Conservation (phyloP, 1,140 invertebrate species). For the Piezodorus guildinii region DNA sequence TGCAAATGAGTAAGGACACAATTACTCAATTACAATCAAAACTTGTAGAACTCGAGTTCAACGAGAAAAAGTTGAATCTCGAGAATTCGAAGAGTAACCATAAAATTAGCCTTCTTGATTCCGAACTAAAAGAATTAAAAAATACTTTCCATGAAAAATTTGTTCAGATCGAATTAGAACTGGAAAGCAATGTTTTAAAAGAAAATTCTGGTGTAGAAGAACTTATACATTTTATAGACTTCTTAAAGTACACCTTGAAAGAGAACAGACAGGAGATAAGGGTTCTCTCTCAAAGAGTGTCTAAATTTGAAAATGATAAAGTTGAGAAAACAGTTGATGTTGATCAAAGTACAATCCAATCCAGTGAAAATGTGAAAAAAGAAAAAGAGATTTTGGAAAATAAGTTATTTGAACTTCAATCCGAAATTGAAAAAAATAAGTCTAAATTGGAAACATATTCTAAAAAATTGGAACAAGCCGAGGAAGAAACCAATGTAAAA, state of each 20-base stretch:
- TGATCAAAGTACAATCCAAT: not conserved
- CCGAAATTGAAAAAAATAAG: not conserved
- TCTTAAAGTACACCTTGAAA: not conserved
- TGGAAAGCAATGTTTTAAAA: not conserved
- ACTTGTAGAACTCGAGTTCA: not conserved
- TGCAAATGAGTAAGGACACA: not conserved
- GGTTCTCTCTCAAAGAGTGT: not conserved
- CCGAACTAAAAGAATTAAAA: not conserved
- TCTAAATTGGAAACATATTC: not conserved
- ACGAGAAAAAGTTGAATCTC: not conserved
- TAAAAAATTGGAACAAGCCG: not conserved
- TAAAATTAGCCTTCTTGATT: not conserved
- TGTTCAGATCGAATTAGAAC: not conserved
- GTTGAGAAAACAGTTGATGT: not conserved
- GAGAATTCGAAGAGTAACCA: not conserved
- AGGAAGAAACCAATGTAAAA: not conserved
- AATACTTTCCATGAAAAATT: not conserved
- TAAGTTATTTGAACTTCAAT: not conserved
- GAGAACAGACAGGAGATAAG: not conserved
- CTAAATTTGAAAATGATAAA: not conserved
- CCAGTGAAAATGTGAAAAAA: not conserved
- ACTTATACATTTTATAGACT: not conserved
- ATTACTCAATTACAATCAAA: not conserved
- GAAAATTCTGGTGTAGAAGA: not conserved
- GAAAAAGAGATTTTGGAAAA: not conserved